Evolutionary conservation across 2,113 vertebrate species (phyloP), one percentile per base, ranked within the genome.

Genomic region (Nematolebias whitei): DNA sequence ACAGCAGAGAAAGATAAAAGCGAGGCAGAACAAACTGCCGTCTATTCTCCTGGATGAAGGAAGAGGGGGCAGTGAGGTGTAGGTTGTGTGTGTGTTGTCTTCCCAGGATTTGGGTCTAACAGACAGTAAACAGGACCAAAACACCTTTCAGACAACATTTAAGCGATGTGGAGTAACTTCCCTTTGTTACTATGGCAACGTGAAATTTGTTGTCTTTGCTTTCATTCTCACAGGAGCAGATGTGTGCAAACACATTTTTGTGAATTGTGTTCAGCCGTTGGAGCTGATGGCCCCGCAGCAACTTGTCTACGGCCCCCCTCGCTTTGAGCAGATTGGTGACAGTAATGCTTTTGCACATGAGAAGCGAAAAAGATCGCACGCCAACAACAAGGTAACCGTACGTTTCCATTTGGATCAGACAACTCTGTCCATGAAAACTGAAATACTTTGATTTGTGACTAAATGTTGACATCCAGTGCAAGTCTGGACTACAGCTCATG

Each of bases 171-270:
- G 68, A 59, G 44, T 20, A 43, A 71, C 35, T 71, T 80, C 78
- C 69, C 73, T 66, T 55, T 78, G 91, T 93, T 92, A 88, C 90
- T 77, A 92, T 91, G 82, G 90, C 26, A 84, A 93, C 84, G 40
- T 44, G 24, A 83, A 72, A 78, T 81, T 68, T 24, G 29, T 83
- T 83, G 68, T 82, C 74, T 78, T 79, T 43, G 69, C 68, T 69
- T 59, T 70, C 73, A 29, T 51, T 68, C 56, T 79, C 78, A 71
- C 74, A 72, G 74, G 68, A 81, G 63, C 78, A 86, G 56, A 84
- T 83, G 80, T 87, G 69, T 74, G 63, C 79, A 80, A 80, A 84
- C 80, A 83, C 68, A 73, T 52, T 67, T 74, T 79, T 71, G 63
- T 56, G 70, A 67, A 78, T 71, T 67, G 78, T 49, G 57, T 75